Evolutionary conservation across 2,113 vertebrate genomes (phyloP), one percentile per base, ranked within the genome.

Genomic region (Stomatorhinus ivindoensis): DNA sequence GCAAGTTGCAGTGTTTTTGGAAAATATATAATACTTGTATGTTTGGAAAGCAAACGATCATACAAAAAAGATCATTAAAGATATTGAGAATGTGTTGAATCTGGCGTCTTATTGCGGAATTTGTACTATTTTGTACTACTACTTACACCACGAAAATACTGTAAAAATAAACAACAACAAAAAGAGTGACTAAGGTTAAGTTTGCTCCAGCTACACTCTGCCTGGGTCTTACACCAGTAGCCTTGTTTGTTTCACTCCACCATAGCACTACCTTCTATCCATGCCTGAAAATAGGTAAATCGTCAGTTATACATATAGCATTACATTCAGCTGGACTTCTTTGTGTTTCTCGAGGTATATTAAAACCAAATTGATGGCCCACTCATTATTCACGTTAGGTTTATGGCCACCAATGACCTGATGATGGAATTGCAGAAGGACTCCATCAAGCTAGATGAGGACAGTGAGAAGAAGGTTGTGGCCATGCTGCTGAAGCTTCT

Each of bases 331-430:
- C 31, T 39, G 73, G 35, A 47, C 46, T 48, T 47, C 19, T 15
- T 31, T 31, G 11, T 86, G 47, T 51, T 51, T 51, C n/a, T 47
- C 5, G 1, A 76, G 19, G 35, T 84, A 46, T 10, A 24, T 46
- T 44, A 42, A 11, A 44, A 19, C 10, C 7, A 47, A 84, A 39
- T 47, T 84, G 42, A 47, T 84, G 21, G 44, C 44, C 31, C 15
- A 42, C 5, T 85, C 31, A 46, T 35, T 58, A 80, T 48, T 47
- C 39, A 17, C 53, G 84, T 6, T 90, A 99, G 98, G 92, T 99
- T 99, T 93, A 99, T 99, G 98, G 98, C 98, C 90, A 99, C 98
- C 42, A 99, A 98, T 0, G 98, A 99, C 93, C 94, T 99, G 93
- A 98, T 99, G 98, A 92, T 97, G 51, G 98, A 99, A 94, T 94